These are phyloP conservation scores for Daphoenositta chrysoptera DNA, from an alignment of 2,113 vertebrate genomes.

Conservation along the genomic window DNA sequence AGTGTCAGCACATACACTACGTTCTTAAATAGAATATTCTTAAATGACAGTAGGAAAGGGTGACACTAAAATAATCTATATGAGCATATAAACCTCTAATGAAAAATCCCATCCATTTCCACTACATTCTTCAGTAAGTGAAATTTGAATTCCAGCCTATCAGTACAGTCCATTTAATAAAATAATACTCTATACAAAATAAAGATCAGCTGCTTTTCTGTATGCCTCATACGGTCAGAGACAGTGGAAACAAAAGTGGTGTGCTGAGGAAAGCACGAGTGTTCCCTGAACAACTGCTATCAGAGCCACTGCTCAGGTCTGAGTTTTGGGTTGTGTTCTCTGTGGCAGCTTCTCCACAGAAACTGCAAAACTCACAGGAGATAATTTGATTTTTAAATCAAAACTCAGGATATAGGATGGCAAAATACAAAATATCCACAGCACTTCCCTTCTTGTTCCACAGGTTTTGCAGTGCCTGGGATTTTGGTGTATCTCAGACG, in stretches of 20 bases:
- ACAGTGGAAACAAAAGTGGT: not conserved
- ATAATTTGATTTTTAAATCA: not conserved
- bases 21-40: not conserved
- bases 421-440: not conserved
- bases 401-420: not conserved
- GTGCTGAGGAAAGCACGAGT: accelerated
- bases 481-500: not conserved
- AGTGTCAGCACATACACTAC: not conserved
- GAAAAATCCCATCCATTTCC: not conserved
- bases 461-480: not conserved
- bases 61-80: not conserved
- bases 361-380: not conserved
- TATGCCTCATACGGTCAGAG: not conserved
- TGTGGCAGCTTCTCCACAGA: not conserved
- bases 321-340: not conserved
- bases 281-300: not conserved
- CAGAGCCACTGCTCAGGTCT: not conserved
- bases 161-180: not conserved
- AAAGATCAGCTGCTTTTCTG: not conserved
- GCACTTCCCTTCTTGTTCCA: not conserved
- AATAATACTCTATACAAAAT: not conserved
- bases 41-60: not conserved
- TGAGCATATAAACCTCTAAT: not conserved
- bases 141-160: not conserved
- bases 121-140: not conserved